Evolutionary conservation across 1,140 invertebrate genomes (phyloP), one percentile per base, ranked within the genome.

Genomic region (Thalassaphorura encarpata): DNA sequence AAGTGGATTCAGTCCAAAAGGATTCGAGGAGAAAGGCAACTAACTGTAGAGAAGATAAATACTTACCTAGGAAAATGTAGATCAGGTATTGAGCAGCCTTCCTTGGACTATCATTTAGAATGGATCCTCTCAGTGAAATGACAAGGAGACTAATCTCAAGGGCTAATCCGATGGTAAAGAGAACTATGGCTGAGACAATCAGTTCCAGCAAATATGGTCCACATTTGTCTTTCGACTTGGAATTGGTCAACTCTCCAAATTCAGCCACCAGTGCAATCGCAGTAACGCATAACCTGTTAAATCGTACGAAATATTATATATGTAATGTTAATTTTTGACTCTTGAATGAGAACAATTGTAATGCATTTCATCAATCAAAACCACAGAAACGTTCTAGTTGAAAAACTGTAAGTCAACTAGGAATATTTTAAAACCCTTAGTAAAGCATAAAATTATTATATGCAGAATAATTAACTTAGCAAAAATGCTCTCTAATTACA

Each of bases 11-110:
- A n/a, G n/a, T n/a, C n/a, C n/a, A n/a, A n/a, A n/a, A n/a, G n/a
- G n/a, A n/a, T n/a, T n/a, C n/a, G n/a, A n/a, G n/a, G n/a, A n/a
- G n/a, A n/a, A n/a, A n/a, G n/a, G n/a, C n/a, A n/a, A n/a, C n/a
- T n/a, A n/a, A n/a, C n/a, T n/a, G n/a, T n/a, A n/a, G n/a, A n/a
- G n/a, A n/a, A n/a, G n/a, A n/a, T n/a, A n/a, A n/a, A n/a, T 43
- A 43, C 79, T 80, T 75, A 91, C 89, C 78, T 40, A 89, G 73
- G 70, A 87, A 78, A 53, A 83, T 69, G 72, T 92, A 92, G 49
- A 92, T 80, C 19, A 91, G 75, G 68, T 88, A 85, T 70, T 87
- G 83, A 76, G 90, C 87, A 54, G 82, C 78, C 40, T 79, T 76
- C 45, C 89, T 73, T 1, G 83, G 82, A 26, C 75, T 74, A 1